Conservation (phyloP, 2,113 vertebrate genomes). For the Callipepla squamata region DNA sequence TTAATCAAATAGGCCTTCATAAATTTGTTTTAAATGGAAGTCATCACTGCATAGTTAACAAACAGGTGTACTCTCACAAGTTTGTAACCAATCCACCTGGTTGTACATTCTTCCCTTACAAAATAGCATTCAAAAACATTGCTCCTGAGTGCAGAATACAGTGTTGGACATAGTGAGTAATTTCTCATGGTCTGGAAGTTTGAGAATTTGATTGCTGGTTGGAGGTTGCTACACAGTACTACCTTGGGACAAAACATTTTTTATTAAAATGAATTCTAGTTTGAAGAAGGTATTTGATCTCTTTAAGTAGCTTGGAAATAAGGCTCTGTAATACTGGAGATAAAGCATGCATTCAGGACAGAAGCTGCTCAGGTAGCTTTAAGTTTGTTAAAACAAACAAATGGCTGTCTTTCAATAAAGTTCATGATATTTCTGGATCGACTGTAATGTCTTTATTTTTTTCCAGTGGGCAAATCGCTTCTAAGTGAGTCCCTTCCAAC, state of each 20-base stretch:
- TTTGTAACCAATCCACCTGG: background rate
- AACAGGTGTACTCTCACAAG: background rate
- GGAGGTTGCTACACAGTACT: background rate
- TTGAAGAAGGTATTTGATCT: background rate
- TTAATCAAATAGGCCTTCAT: background rate
- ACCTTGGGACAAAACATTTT: background rate
- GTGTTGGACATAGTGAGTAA: background rate
- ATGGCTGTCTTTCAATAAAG: background rate
- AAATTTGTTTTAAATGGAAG: background rate
- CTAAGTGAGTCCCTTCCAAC: background rate
- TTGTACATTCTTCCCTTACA: background rate
- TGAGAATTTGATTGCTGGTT: background rate
- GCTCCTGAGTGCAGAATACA: background rate
- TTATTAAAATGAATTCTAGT: background rate
- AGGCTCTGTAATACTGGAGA: background rate
- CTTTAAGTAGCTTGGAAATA: background rate
- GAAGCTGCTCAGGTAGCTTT: background rate
- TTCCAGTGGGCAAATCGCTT: background rate
- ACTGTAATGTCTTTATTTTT: background rate
- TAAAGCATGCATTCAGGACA: background rate
- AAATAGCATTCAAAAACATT: accelerated
- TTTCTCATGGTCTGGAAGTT: background rate
- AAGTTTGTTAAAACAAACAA: background rate
- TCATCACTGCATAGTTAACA: background rate
- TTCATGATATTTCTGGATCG: background rate